Evolutionary conservation across 1,140 invertebrate genomes (phyloP).

Genomic region (Spodoptera litura): DNA sequence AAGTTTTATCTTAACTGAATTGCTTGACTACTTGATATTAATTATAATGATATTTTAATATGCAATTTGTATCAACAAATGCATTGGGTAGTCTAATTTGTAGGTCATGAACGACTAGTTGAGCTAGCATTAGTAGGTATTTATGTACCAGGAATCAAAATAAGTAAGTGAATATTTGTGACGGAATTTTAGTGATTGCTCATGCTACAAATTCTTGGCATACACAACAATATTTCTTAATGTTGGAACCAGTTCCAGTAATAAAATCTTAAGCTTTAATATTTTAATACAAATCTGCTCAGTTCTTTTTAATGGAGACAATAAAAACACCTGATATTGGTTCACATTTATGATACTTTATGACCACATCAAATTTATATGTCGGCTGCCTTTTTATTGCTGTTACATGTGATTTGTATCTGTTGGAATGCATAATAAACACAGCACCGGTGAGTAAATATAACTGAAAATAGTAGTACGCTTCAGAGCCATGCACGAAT

Average conservation of each 20-base stretch:
- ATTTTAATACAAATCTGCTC: slow-evolving; percentile 11
- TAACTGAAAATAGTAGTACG: too few species aligned
- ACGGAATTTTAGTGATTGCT: neutral
- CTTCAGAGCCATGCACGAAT: too few species aligned
- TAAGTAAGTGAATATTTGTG: neutral
- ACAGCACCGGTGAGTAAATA: too few species aligned
- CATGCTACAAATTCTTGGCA: slow-evolving; percentile 3
- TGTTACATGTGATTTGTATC: neutral
- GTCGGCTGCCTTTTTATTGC: neutral
- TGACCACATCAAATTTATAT: slow-evolving; percentile 34
- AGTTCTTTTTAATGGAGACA: slow-evolving; percentile 14
- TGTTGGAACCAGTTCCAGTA: slow-evolving; percentile 3
- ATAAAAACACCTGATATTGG: slow-evolving; percentile 31
- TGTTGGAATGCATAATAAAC: neutral
- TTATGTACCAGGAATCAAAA: neutral
- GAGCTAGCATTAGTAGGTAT: neutral
- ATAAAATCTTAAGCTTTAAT: neutral
- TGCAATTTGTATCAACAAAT: neutral
- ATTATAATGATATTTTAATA: slow-evolving; percentile 1
- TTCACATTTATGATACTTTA: slow-evolving; percentile 30
- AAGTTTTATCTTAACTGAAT: slow-evolving; percentile 16
- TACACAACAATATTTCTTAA: neutral
- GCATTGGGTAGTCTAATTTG: neutral
- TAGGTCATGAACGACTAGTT: slow-evolving; percentile 4
- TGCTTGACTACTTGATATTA: neutral